Evolutionary conservation across 2,888 invertebrate species (phyloP).

Genomic region (Tipula lateralis): DNA sequence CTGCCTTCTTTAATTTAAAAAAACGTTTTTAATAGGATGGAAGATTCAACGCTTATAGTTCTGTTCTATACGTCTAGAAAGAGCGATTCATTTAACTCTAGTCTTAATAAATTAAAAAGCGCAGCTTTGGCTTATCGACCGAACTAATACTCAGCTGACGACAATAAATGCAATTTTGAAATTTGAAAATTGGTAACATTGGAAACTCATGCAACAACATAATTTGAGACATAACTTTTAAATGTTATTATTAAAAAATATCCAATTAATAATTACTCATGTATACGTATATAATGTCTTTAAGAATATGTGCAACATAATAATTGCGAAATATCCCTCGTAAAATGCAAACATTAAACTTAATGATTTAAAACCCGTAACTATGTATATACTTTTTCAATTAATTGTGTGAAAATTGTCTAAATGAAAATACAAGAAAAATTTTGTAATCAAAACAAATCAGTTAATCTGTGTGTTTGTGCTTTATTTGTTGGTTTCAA

Average conservation of each 20-base stretch:
- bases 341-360: not conserved
- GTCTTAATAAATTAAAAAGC: no score
- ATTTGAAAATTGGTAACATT: no score
- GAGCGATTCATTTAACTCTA: no score
- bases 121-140: no score
- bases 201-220: no score
- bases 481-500: not conserved
- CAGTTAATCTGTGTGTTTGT: not conserved
- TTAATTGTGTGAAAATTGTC: conserved; percentile 9
- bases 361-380: conserved; percentile 4
- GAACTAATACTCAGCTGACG: no score
- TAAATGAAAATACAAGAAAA: not conserved
- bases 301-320: not conserved
- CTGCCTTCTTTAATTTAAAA: no score
- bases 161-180: no score
- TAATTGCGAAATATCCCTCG: not conserved
- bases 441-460: not conserved
- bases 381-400: not conserved
- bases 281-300: not conserved
- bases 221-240: not conserved
- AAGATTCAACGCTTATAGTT: no score
- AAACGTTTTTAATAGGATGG: no score
- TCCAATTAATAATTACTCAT: not conserved
- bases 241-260: not conserved
- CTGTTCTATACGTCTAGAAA: no score